Base-by-base conservation (phyloP, 2,888 invertebrate genomes). In the Sarcophaga caerulescens region DNA sequence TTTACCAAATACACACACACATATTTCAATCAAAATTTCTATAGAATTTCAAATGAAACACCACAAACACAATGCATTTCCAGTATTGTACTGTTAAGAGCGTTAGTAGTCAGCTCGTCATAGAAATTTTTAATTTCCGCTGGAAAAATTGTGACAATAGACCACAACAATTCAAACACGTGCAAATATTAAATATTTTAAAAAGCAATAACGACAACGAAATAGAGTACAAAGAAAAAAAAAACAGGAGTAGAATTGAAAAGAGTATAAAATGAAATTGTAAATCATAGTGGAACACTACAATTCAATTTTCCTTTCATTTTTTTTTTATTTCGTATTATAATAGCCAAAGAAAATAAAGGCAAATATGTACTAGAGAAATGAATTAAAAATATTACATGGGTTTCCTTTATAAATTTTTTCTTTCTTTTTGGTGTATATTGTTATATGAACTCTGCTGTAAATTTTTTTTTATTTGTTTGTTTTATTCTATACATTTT, bases 61-160 rank as follows among this genome's bases (percentile, higher is more conserved):
- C 12, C 60, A 60, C 0, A 74, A n/a, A 68, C 35, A 19, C 52
- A 81, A 63, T 12, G 35, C 3, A 17, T n/a, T 59, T 62, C 25
- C n/a, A 17, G 23, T n/a, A 59, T 44, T 52, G 19, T 23, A 8
- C 8, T 25, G 11, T 19, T 45, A 52, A 70, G 25, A 52, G 47
- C 14, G 8, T 70, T 52, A 25, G 57, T 5, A 60, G 45, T 35
- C 2, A 77, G 14, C 47, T 17, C 21, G 52, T 14, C 17, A 66
- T 63, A 78, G 68, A 83, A n/a, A 77, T 74, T 83, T 74, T 66
- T 74, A 78, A 83, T 78, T 78, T 83, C 78, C 83, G 66, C 44
- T 52, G 47, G 25, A 82, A 10, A 82, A 71, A 17, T 17, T 77
- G 66, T 60, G 47, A 73, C 60, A 77, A 60, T 23, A 60, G 0